Evolutionary conservation across 2,888 invertebrate genomes (phyloP).

Genomic region (Drosophila leonis): DNA sequence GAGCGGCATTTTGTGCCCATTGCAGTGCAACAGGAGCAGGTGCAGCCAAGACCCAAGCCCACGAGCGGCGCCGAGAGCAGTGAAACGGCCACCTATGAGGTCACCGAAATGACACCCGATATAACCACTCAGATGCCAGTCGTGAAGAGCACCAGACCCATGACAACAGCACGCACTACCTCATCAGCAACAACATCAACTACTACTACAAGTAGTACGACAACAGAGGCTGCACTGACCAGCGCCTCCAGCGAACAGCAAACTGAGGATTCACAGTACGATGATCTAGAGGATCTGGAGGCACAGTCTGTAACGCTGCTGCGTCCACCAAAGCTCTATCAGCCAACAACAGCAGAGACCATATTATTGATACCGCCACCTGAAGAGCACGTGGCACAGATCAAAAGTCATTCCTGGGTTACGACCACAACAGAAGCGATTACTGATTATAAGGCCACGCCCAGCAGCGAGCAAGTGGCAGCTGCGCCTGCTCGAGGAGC

Average conservation of each 20-base stretch:
- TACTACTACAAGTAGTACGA: slow-evolving; percentile 32
- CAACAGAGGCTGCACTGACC: slow-evolving; percentile 35
- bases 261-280: slow-evolving; percentile 62
- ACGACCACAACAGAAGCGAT: slow-evolving; percentile 52
- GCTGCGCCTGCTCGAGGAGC: slow-evolving; percentile 30
- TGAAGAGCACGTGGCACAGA: slow-evolving; percentile 83
- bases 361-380: slow-evolving; percentile 84
- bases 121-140: slow-evolving; percentile 56
- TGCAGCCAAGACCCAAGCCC: slow-evolving; percentile 34
- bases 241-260: slow-evolving; percentile 53
- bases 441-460: slow-evolving; percentile 52
- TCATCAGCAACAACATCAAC: slow-evolving; percentile 25
- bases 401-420: slow-evolving; percentile 79
- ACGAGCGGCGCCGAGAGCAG: slow-evolving; percentile 60
- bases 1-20: slow-evolving; percentile 71
- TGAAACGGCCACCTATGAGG: slow-evolving; percentile 78
- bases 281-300: slow-evolving; percentile 81
- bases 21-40: slow-evolving; percentile 39
- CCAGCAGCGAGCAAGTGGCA: slow-evolving; percentile 27
- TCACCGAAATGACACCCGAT: slow-evolving; percentile 77
- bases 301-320: slow-evolving; percentile 75
- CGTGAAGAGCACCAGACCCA: slow-evolving; percentile 43
- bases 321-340: slow-evolving; percentile 65
- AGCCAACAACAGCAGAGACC: slow-evolving; percentile 83
- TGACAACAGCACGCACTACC: slow-evolving; percentile 35